Conservation (phyloP, 2,113 vertebrate genomes). For the Trochalopteron elliotii region DNA sequence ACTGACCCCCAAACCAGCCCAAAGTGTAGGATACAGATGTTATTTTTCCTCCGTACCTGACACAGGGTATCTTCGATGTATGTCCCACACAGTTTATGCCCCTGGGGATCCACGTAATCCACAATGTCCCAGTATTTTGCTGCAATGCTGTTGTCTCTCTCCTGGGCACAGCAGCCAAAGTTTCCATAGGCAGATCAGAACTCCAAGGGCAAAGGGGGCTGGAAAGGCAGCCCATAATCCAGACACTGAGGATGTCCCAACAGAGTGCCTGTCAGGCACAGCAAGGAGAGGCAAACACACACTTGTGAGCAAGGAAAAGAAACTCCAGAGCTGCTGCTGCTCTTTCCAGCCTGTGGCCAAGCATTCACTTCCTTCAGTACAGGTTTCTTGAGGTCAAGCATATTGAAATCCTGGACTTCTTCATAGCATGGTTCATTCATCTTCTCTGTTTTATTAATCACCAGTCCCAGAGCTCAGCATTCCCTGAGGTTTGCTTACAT, state of each 20-base stretch:
- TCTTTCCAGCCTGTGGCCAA: background rate
- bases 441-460: conserved; percentile 56
- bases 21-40: background rate
- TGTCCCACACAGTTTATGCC: conserved; percentile 67
- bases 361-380: background rate
- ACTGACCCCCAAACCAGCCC: background rate
- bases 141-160: conserved; percentile 75
- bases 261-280: conserved; percentile 19
- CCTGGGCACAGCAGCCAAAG: conserved; percentile 86
- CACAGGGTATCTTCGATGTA: conserved; percentile 84
- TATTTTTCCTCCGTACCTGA: conserved; percentile 75
- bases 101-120: conserved; percentile 67
- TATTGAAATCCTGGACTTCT: background rate
- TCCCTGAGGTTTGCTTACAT: conserved; percentile 42
- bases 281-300: background rate
- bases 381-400: background rate
- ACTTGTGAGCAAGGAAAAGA: background rate
- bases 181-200: conserved; percentile 82
- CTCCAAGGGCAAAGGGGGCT: conserved; percentile 74
- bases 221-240: conserved; percentile 83
- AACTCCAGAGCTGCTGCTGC: background rate
- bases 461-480: background rate
- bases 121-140: conserved; percentile 80
- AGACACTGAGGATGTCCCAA: conserved; percentile 84
- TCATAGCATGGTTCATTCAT: background rate